Conservation (phyloP, 2,888 invertebrate species). For the Ophonus ardosiacus region DNA sequence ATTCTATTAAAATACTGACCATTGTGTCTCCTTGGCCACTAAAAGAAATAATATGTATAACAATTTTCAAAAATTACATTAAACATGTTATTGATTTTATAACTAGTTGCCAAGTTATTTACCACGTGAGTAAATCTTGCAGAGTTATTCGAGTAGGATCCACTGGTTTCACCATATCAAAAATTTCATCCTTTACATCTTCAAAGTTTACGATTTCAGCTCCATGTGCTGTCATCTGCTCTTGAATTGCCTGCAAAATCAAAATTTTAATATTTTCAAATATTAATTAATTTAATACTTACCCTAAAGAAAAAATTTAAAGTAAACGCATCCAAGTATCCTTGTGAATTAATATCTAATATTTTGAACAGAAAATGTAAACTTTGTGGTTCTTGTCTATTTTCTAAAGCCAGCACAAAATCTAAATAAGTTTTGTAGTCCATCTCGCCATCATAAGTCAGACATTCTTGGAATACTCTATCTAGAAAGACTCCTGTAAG, state of each 20-base stretch:
- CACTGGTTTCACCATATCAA: slow-evolving; percentile 96
- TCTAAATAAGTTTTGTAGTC: slow-evolving; percentile 98
- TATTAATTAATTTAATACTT: slow-evolving; percentile 65
- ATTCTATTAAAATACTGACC: slow-evolving; percentile 94
- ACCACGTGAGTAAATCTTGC: slow-evolving; percentile 89
- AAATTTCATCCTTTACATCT: slow-evolving; percentile 97
- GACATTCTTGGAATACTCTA: slow-evolving; percentile 95
- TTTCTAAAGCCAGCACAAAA: slow-evolving; percentile 94
- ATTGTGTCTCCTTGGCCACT: slow-evolving; percentile 97
- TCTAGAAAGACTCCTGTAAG: slow-evolving; percentile 94
- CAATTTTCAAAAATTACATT: slow-evolving; percentile 31
- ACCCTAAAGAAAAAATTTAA: slow-evolving; percentile 95
- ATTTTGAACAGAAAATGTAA: slow-evolving; percentile 94
- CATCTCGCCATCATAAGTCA: slow-evolving; percentile 96
- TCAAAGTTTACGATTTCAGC: slow-evolving; percentile 95
- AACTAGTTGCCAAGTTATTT: too few relatives aligned
- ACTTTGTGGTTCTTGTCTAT: slow-evolving; percentile 93
- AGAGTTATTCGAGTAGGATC: slow-evolving; percentile 91
- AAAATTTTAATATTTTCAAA: slow-evolving; percentile 1
- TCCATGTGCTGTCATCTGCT: slow-evolving; percentile 91
- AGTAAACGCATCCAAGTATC: slow-evolving; percentile 93
- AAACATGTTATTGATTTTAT: not conserved
- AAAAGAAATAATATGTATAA: slow-evolving; percentile 68
- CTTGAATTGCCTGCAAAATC: slow-evolving; percentile 85
- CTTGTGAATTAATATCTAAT: slow-evolving; percentile 91